Conservation (phyloP, 64 coral and sea anemone species). For the Actinia equina region DNA sequence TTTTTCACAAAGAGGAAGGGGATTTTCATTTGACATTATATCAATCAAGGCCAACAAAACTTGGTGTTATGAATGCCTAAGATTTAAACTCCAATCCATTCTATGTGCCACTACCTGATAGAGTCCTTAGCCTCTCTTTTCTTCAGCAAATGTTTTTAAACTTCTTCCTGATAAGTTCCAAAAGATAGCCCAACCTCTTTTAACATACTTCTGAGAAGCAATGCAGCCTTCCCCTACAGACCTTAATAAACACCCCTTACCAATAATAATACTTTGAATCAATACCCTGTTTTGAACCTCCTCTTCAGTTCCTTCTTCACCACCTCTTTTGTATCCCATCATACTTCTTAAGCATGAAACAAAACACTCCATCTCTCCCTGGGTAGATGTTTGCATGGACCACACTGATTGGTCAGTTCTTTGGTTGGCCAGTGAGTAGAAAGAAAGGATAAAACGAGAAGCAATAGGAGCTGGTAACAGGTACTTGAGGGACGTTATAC, state of each 20-base stretch:
- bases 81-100: no score
- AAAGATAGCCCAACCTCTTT: no score
- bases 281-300: background rate
- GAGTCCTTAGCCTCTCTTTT: background rate
- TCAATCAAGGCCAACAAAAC: no score
- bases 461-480: constrained; percentile 34
- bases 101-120: no score
- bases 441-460: background rate
- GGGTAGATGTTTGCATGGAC: background rate
- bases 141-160: no score
- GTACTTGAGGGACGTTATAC: constrained; percentile 42
- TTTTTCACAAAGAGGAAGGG: no score
- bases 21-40: no score
- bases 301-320: background rate
- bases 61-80: no score
- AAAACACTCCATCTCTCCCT: constrained; percentile 6
- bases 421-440: background rate
- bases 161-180: no score
- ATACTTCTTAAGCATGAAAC: background rate
- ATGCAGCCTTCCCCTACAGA: no score
- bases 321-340: constrained; percentile 12
- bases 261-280: background rate
- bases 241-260: no score
- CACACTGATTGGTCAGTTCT: background rate
- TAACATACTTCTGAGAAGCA: no score